A percentile compares a stretch with the other conserved stretches of the same genome.
Evolutionary conservation across 2,113 vertebrate genomes (phyloP).

Genomic region (Petroica traversi): DNA sequence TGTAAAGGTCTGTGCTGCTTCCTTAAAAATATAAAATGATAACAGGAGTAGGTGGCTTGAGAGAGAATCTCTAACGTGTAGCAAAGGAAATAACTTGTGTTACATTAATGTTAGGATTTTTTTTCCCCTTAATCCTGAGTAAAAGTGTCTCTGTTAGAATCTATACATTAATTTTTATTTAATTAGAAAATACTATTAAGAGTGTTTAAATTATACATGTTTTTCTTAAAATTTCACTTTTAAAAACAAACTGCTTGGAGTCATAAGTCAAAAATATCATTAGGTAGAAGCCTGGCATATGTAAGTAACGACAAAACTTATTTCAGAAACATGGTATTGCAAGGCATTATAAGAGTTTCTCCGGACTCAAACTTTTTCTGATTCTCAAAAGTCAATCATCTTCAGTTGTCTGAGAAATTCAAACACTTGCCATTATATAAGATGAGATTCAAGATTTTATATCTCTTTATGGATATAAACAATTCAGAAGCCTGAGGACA

Average conservation of each 20-base stretch:
- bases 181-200: background rate
- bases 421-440: background rate
- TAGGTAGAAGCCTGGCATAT: background rate
- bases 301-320: background rate
- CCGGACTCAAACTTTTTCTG: background rate
- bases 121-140: background rate
- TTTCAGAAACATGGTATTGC: background rate
- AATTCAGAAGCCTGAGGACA: background rate
- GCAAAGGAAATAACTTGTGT: background rate
- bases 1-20: background rate
- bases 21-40: background rate
- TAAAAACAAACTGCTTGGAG: background rate
- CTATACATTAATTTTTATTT: background rate
- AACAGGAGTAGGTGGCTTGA: background rate
- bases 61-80: background rate
- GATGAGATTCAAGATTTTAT: background rate
- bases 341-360: background rate
- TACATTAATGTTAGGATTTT: background rate
- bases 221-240: background rate
- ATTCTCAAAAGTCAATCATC: background rate
- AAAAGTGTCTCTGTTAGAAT: background rate
- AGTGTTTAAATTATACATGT: background rate
- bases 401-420: background rate
- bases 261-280: background rate
- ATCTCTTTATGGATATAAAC: background rate